Evolutionary conservation across 2,888 invertebrate genomes (phyloP).

Genomic region (Cephonodes hylas): DNA sequence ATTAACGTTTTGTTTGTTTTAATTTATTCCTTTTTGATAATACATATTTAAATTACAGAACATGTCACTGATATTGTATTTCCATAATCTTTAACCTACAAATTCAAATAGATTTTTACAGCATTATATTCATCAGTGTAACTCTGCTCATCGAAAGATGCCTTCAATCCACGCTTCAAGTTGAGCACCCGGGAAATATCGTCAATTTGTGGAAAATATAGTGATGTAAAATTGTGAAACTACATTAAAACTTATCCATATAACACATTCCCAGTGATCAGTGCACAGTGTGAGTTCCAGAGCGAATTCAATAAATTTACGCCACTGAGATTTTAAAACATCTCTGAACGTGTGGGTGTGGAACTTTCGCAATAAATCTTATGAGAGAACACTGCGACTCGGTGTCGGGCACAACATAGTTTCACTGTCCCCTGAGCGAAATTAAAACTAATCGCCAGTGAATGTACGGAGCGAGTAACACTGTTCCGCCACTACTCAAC

Average conservation of each 20-base stretch:
- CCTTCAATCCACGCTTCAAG: background rate
- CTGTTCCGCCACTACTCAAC: slow-evolving; percentile 26
- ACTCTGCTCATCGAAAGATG: background rate
- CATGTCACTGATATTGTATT: background rate
- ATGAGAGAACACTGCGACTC: slow-evolving; percentile 26
- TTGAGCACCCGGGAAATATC: background rate
- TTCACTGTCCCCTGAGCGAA: slow-evolving; percentile 44
- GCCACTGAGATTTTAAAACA: slow-evolving; percentile 2
- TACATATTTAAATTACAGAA: background rate
- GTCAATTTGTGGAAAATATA: background rate
- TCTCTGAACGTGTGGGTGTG: background rate
- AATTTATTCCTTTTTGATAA: background rate
- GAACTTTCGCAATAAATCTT: slow-evolving; percentile 46
- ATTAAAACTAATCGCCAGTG: slow-evolving; percentile 55
- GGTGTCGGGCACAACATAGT: slow-evolving; percentile 33
- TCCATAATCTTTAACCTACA: background rate
- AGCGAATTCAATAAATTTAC: slow-evolving; percentile 22
- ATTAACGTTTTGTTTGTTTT: background rate
- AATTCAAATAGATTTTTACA: background rate
- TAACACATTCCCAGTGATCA: background rate
- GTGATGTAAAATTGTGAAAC: background rate
- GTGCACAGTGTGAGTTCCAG: background rate
- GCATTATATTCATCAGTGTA: background rate
- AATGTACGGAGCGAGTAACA: slow-evolving; percentile 25
- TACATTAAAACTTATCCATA: background rate